Base-by-base conservation (phyloP, 2,113 vertebrate species). In the Chaetops frenatus region DNA sequence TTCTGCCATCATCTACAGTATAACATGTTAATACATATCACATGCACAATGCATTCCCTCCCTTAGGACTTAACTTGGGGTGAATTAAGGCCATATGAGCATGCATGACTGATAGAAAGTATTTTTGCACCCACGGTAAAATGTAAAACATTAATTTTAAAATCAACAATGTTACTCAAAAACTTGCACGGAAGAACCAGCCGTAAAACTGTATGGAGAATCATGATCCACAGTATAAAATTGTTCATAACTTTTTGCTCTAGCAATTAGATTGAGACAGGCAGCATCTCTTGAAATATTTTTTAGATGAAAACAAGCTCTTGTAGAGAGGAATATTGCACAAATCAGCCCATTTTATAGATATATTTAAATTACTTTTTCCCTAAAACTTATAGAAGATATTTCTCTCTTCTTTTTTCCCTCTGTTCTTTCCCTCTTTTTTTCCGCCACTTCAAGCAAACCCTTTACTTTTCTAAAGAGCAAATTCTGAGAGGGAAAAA, bases 351-450 rank as follows among this genome's bases (percentile, higher is more conserved):
- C 1, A 11, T 77, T 77, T 67, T 31, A 44, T 45, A 4, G 10
- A 66, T 7, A 20, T 0, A 20, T 27, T 67, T 4, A 31, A 8
- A 42, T 10, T 18, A 15, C 29, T 56, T 56, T 40, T 21, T 1
- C 2, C 13, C 11, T 74, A 54, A 36, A 70, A 70, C 16, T 40
- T 60, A 36, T 11, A 31, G 10, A 67, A 82, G 21, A 45, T 64
- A 61, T 50, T 28, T 86, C 1, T 47, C 3, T 45, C 4, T 23
- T 47, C 2, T 48, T 13, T 19, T n/a, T 10, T 10, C 3, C 7
- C 2, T 18, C 1, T 20, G 8, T 9, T 12, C 57, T 17, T 36
- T 15, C 3, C 3, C 29, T 12, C 2, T 20, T 12, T 8, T 8
- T 47, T 1, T 6, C 1, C 3, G n/a, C 1, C 7, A 11, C 29